Percentiles rank a stretch among this genome's conserved stretches.
phyloP scores from a whole-genome alignment of 1,140 invertebrate genomes.

The Asobara japonica region DNA sequence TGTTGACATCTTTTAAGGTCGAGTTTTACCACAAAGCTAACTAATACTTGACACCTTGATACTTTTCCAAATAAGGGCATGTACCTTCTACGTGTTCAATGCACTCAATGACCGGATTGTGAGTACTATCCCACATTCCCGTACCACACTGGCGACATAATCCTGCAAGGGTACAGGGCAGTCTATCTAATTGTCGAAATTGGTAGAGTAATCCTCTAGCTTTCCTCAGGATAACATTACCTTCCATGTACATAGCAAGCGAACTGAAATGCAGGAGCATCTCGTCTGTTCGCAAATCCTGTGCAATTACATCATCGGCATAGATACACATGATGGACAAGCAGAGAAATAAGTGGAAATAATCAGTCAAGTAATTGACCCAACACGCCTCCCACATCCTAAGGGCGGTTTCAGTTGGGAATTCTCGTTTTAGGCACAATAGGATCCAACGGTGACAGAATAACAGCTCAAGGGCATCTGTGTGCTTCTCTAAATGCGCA shows the following conservation, averaged over 20 bases:
- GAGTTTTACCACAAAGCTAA: too few relatives aligned
- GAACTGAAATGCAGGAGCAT: conserved; percentile 95
- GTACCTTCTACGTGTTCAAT: conserved; percentile 62
- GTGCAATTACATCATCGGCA: conserved; percentile 90
- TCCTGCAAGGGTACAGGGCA: conserved; percentile 89
- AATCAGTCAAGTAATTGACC: conserved; percentile 92
- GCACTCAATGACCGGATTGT: conserved; percentile 80
- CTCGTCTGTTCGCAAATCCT: conserved; percentile 89
- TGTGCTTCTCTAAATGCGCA: conserved; percentile 81
- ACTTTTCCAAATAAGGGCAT: conserved; percentile 61
- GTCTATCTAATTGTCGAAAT: conserved; percentile 82
- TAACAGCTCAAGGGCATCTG: conserved; percentile 87
- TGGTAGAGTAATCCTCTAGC: conserved; percentile 90
- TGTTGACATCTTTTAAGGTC: too few relatives aligned
- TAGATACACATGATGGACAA: conserved; percentile 92
- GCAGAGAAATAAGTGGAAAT: conserved; percentile 92
- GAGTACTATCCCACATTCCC: conserved; percentile 93
- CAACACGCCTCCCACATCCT: conserved; percentile 95
- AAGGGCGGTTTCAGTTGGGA: conserved; percentile 84
- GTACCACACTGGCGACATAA: conserved; percentile 88
- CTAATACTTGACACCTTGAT: conserved; percentile 35
- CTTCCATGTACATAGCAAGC: conserved; percentile 96
- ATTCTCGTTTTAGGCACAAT: conserved; percentile 90
- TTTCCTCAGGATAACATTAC: conserved; percentile 87
- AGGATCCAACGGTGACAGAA: conserved; percentile 96